Evolutionary conservation across 1,140 invertebrate genomes (phyloP).

Genomic region (Chironomus tepperi): DNA sequence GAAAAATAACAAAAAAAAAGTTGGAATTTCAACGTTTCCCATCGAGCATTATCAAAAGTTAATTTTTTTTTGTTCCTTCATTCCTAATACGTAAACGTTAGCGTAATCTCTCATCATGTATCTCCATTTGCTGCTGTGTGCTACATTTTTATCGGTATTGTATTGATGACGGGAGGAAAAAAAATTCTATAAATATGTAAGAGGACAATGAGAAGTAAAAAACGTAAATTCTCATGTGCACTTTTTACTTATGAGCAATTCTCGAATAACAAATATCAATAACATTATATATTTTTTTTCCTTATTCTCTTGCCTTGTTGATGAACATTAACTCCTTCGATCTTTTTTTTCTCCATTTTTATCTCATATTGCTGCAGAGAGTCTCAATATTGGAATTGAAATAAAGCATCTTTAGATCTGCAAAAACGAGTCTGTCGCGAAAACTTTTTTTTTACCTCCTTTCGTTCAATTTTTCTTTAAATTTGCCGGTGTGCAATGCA

Average conservation of each 20-base stretch:
- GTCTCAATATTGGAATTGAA: conserved; percentile 13
- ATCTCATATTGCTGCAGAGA: neutral
- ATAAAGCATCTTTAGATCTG: neutral
- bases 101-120: too few relatives aligned
- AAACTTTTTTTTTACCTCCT: neutral
- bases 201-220: too few relatives aligned
- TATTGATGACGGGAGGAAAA: too few relatives aligned
- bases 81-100: neutral
- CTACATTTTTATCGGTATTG: too few relatives aligned
- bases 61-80: neutral
- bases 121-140: too few relatives aligned
- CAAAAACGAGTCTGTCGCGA: neutral
- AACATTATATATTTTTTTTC: too few relatives aligned
- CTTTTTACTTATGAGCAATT: too few relatives aligned
- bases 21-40: neutral
- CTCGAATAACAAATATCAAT: too few relatives aligned
- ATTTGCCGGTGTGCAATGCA: neutral
- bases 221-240: too few relatives aligned
- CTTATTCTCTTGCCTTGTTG: neutral
- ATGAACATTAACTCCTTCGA: neutral
- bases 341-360: neutral
- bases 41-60: neutral
- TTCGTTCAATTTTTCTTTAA: neutral
- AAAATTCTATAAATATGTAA: too few relatives aligned
- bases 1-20: neutral